Percentiles rank a stretch among this genome's conserved stretches.
Conservation (phyloP, 2,113 vertebrate species). For the Erinaceus europaeus region DNA sequence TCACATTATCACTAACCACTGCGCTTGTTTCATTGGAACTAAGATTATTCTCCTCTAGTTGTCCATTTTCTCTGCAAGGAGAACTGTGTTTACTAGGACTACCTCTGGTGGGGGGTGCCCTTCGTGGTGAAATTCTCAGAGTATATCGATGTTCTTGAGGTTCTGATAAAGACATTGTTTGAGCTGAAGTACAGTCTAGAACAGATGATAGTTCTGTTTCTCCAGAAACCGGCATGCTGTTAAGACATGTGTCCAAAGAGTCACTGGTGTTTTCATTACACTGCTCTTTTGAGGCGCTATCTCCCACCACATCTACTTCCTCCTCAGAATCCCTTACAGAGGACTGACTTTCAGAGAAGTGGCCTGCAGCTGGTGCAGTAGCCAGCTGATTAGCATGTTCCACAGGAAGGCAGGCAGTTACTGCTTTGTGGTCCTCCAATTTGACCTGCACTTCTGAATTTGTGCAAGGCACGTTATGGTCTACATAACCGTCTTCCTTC, state of each 20-base stretch:
- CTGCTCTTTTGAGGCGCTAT: conserved; percentile 88
- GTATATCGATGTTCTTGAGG: conserved; percentile 97
- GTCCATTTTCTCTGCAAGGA: conserved; percentile 91
- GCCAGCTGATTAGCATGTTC: conserved; percentile 77
- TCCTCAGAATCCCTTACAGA: conserved; percentile 91
- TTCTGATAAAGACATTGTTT: conserved; percentile 87
- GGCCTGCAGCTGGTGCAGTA: conserved; percentile 79
- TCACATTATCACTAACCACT: conserved; percentile 79
- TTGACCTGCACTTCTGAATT: conserved; percentile 88
- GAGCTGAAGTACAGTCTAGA: conserved; percentile 83
- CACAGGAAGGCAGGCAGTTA: conserved; percentile 81
- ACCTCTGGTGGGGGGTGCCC: conserved; percentile 84
- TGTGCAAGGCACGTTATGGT: conserved; percentile 97
- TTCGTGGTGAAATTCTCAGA: conserved; percentile 94
- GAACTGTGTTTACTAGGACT: conserved; percentile 90
- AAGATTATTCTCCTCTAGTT: conserved; percentile 86
- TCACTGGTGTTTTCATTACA: conserved; percentile 78
- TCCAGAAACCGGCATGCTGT: conserved; percentile 87
- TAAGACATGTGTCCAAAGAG: conserved; percentile 58
- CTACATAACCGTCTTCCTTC: conserved; percentile 86
- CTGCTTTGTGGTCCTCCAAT: conserved; percentile 84
- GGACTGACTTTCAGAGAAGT: conserved; percentile 87
- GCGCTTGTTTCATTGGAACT: conserved; percentile 80
- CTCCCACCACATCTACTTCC: conserved; percentile 93
- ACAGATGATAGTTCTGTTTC: conserved; percentile 85